These are phyloP conservation scores for Priocnemis perturbator DNA, from an alignment of 2,888 invertebrate genomes.

Conservation along the genomic window DNA sequence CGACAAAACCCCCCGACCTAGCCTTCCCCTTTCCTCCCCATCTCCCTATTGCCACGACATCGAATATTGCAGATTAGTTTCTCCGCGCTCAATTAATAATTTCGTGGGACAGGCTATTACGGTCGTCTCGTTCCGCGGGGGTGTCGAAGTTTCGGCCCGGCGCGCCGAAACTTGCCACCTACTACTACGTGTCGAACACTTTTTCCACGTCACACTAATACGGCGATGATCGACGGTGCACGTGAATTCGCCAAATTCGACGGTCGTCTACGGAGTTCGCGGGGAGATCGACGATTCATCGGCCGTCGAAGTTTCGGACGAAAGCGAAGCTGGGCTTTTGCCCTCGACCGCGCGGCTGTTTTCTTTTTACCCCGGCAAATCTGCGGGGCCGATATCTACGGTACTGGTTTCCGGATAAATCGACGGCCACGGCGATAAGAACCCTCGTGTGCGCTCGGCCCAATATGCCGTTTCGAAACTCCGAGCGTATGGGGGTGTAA, in stretches of 20 bases:
- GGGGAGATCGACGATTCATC: neutral
- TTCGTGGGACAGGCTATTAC: slow-evolving; percentile 9
- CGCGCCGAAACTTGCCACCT: too few species aligned
- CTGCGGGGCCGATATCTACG: slow-evolving; percentile 27
- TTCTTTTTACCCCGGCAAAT: slow-evolving; percentile 13
- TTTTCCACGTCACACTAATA: too few species aligned
- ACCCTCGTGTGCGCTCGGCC: slow-evolving; percentile 30
- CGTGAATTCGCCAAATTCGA: neutral
- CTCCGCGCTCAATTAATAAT: slow-evolving; percentile 25
- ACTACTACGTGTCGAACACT: too few species aligned
- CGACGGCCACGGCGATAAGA: slow-evolving; percentile 37
- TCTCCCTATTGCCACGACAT: too few species aligned
- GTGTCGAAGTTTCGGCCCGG: neutral
- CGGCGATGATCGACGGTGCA: neutral
- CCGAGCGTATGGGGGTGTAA: slow-evolving; percentile 14
- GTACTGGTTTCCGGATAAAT: slow-evolving; percentile 31
- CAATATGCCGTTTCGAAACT: slow-evolving; percentile 41
- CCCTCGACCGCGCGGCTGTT: neutral
- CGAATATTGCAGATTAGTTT: too few species aligned
- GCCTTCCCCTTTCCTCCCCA: too few species aligned
- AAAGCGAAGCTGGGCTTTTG: neutral
- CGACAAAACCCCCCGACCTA: too few species aligned
- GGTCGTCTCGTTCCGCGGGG: slow-evolving; percentile 5
- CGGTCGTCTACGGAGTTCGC: neutral
- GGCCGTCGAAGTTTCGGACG: neutral